Base-by-base conservation (phyloP, 2,113 vertebrate species). In the Hyperopisus bebe region DNA sequence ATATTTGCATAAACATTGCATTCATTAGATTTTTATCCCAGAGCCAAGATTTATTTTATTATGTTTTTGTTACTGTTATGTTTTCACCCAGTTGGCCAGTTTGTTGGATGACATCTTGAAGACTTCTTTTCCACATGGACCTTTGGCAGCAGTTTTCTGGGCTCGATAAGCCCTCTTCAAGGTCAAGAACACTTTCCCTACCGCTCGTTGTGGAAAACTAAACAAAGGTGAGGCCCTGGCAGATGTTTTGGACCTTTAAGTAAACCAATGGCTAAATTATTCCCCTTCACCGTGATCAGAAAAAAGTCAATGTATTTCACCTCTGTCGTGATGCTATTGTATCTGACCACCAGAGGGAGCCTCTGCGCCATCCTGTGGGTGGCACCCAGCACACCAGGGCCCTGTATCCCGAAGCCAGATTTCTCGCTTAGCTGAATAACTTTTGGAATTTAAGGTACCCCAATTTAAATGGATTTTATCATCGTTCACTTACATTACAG, bases 21-120 rank as follows among this genome's bases (percentile, higher is more conserved):
- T 51, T 51, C 3, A 51, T 51, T 15, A 0, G 11, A 15, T 51
- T 51, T 51, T 51, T 51, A 15, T 17, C 50, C 50, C 50, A 51
- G 50, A 51, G 50, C 13, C 50, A 51, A 51, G 13, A 51, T 51
- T 51, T 51, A 51, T 51, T 51, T 15, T 13, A 48, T 48, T 47
- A 47, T 47, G 50, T 51, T 51, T 51, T 51, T 51, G 50, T 42
- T 55, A 89, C 48, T 90, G 48, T 46, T 47, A 89, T 83, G n/a
- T 83, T 42, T 89, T 89, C 50, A 13, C 48, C 46, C 66, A 87
- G 46, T 74, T 87, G 84, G 46, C 58, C 35, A 50, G 89, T 58
- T 90, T 90, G 48, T 48, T 77, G 58, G 58, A 46, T 35, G 51
- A 48, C 46, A 42, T 77, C 17, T 35, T 50, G 47, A 62, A 62